A percentile compares a stretch with the other conserved stretches of the same genome.
phyloP scores from a whole-genome alignment of 2,888 invertebrate species.

The Leucozona laternaria region DNA sequence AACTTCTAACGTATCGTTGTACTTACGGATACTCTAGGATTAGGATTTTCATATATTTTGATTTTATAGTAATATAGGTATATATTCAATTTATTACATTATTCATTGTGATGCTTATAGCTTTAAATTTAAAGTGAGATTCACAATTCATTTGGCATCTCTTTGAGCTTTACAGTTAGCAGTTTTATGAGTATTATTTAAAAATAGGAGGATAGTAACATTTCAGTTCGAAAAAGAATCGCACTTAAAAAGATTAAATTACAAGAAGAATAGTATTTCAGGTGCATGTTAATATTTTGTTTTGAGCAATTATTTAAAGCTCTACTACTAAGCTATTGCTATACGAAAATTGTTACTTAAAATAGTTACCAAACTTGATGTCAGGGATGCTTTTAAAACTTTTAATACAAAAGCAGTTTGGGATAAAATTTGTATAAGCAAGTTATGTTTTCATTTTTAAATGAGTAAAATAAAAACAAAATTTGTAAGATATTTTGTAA shows the following conservation, averaged over 20 bases:
- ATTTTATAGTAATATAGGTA: conserved; percentile 15
- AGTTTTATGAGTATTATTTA: not conserved
- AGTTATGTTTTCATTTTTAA: not conserved
- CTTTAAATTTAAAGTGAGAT: conserved; percentile 34
- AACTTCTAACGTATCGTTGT: conserved; percentile 62
- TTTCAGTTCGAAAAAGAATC: conserved; percentile 6
- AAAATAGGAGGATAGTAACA: conserved; percentile 17
- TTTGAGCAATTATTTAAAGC: not conserved
- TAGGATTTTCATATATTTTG: conserved; percentile 39
- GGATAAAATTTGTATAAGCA: not conserved
- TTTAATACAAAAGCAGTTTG: not conserved
- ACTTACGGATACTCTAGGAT: conserved; percentile 55
- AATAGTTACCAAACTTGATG: conserved; percentile 41
- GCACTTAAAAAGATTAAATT: not conserved
- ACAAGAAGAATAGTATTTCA: conserved; percentile 8
- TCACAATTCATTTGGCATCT: conserved; percentile 70
- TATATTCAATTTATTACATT: not conserved
- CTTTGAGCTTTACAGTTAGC: conserved; percentile 56
- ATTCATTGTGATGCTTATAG: conserved; percentile 46
- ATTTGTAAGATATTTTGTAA: not conserved
- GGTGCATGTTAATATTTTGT: not conserved
- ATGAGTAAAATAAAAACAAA: not conserved
- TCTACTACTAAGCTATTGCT: conserved; percentile 28
- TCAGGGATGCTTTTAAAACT: not conserved
- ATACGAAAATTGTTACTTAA: conserved; percentile 28